Percentiles rank a stretch among this genome's conserved stretches.
phyloP scores from a whole-genome alignment of 1,140 invertebrate genomes.

The Vollenhovia emeryi region DNA sequence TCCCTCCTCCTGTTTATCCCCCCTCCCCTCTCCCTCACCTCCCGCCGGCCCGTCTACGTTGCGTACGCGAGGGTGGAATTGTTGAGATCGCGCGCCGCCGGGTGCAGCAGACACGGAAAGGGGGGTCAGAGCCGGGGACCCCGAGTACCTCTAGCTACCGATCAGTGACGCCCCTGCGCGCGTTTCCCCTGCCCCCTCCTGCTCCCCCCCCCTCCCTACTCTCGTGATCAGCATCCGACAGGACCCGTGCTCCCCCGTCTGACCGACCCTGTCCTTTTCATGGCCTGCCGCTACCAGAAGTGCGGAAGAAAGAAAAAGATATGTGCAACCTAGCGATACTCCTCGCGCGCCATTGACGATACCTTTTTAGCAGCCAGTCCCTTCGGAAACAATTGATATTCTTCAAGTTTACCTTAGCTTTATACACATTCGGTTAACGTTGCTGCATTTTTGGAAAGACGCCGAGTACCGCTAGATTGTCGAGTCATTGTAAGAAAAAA shows the following conservation, averaged over 20 bases:
- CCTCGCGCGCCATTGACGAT: background rate
- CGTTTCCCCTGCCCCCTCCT: background rate
- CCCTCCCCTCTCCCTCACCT: constrained; percentile 41
- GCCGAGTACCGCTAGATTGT: background rate
- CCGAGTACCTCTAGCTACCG: constrained; percentile 66
- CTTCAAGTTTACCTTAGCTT: background rate
- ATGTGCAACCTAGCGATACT: background rate
- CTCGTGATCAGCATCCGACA: background rate
- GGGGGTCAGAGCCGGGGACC: constrained; percentile 25
- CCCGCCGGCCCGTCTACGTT: background rate
- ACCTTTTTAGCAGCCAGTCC: too few relatives aligned
- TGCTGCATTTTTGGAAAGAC: background rate
- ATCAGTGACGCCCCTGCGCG: constrained; percentile 60
- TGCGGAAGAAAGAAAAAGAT: background rate
- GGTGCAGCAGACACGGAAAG: constrained; percentile 38
- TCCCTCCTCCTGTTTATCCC: constrained; percentile 42
- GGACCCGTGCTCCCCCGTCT: background rate
- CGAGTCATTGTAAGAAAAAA: background rate
- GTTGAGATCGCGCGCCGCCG: constrained; percentile 65
- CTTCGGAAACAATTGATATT: background rate
- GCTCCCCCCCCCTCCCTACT: background rate
- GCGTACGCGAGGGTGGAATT: constrained; percentile 74
- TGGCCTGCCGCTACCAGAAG: background rate
- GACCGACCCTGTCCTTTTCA: background rate
- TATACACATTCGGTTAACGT: background rate